Evolutionary conservation across 2,888 invertebrate species (phyloP), one percentile per base, ranked within the genome.

Genomic region (Andrena trimmerana): DNA sequence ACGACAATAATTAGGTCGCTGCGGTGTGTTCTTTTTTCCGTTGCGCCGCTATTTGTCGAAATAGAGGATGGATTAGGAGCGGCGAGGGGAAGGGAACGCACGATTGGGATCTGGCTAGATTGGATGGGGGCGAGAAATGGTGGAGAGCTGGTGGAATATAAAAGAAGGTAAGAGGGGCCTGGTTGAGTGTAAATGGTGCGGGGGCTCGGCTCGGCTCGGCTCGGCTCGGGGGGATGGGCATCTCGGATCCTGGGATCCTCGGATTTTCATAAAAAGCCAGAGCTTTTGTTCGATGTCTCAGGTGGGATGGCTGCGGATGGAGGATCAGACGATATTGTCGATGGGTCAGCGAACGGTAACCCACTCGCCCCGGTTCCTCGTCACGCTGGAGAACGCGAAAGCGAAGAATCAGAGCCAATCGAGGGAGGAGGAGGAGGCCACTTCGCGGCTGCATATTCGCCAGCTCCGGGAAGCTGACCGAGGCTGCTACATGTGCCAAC

Each of bases 401-500:
- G 86, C 89, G 72, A 91, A 91, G 85, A 93, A 92, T 74, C 92
- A 91, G 73, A 92, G 91, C 59, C 79, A 86, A 50, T 87, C 86
- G 85, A 80, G 88, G 81, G 93, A 96, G 92, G 97, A 97, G 94
- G 96, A 96, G 8, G 96, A 96, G 36, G 95, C 95, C 81, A 96
- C 96, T 52, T 97, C 97, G 97, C 96, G 96, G 92, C 95, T 97
- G 52, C 96, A 97, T 92, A 97, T 97, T 87, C 94, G 96, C 65
- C 96, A 96, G 70, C 95, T 97, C 86, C 96, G 96, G 94, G 97
- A 97, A 86, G 95, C 96, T 70, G 97, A 97, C 93, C 95, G 96
- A 79, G 97, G 97, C 8, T 97, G 97, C 91, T 97, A 97, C 94
- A 97, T 97, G 97, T 97, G 97, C 92, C 97, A 97, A 94, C 96